Base-by-base conservation (phyloP, 1,140 invertebrate genomes). In the Drosophila pectinifera region DNA sequence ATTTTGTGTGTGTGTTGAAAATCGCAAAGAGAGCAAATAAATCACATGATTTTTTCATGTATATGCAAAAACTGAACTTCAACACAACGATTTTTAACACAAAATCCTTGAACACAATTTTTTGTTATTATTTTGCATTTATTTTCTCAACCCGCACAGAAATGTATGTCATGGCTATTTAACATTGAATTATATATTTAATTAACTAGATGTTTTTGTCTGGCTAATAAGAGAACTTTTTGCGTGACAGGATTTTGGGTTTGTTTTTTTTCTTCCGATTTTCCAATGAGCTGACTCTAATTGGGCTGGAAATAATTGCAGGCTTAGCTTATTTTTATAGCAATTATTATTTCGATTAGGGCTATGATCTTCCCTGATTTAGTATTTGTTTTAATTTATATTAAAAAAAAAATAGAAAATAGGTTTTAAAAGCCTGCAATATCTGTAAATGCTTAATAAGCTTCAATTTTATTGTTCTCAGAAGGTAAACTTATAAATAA, bases 101-200 rank as follows among this genome's bases (percentile, higher is more conserved):
- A 64, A 63, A 68, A 65, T 69, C 46, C 46, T 54, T 68, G 45
- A 45, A 67, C 16, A 67, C 38, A 67, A 36, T 67, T 43, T 18
- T 24, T 34, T 18, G 16, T 41, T 68, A n/a, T 20, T 65, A 43
- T 53, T 65, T 43, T 34, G 45, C 59, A 64, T 65, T 34, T 43
- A 20, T 65, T 68, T 68, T 65, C 65, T 68, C 45, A 67, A 45
- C 45, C 34, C 4, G 20, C n/a, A 28, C 28, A 31, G 8, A 45
- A 58, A 70, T 38, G 65, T 70, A 14, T 72, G 65, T 72, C 53
- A 72, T 45, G 53, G 65, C 20, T 56, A 18, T 48, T 26, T 28
- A 41, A 69, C 46, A 39, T 55, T 46, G 18, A 36, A 61, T 62
- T 57, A 36, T 51, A 39, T 16, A 42, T 36, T 48, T 16, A 31